A percentile compares a stretch with the other conserved stretches of the same genome.
Evolutionary conservation across 2,888 invertebrate genomes (phyloP).

Genomic region (Iselma pallidipennis): DNA sequence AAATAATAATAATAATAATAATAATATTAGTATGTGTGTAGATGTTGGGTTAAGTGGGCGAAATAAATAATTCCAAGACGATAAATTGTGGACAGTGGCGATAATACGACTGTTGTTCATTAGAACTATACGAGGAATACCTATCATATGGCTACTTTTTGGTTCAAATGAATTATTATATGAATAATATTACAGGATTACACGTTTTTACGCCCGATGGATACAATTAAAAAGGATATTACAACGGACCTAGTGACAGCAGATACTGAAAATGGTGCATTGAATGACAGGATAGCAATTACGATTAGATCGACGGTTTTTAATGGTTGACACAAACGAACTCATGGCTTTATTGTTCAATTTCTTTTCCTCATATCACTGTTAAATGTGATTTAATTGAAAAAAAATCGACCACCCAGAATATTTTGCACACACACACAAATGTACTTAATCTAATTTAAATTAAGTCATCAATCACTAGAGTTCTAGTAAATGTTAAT

Average conservation of each 20-base stretch:
- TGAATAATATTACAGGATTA: too few species aligned
- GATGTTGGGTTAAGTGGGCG: slow-evolving; percentile 2
- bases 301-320: not conserved
- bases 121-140: not conserved
- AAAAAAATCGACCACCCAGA: not conserved
- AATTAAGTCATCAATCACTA: not conserved
- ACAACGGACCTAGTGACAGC: too few species aligned
- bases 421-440: not conserved
- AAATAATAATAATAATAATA: not conserved
- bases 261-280: not conserved
- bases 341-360: not conserved
- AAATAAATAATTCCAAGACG: slow-evolving; percentile 5
- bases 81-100: not conserved
- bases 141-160: not conserved
- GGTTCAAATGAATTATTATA: too few species aligned
- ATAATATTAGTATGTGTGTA: not conserved
- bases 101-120: slow-evolving; percentile 4
- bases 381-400: too few species aligned
- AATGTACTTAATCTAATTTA: not conserved
- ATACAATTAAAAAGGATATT: too few species aligned
- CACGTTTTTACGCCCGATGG: too few species aligned
- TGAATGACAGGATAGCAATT: not conserved
- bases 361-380: not conserved
- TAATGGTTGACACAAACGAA: not conserved
- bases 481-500: not conserved